A percentile compares a stretch with the other conserved stretches of the same genome.
Evolutionary conservation across 2,113 vertebrate species (phyloP).

Genomic region (Sardina pilchardus): DNA sequence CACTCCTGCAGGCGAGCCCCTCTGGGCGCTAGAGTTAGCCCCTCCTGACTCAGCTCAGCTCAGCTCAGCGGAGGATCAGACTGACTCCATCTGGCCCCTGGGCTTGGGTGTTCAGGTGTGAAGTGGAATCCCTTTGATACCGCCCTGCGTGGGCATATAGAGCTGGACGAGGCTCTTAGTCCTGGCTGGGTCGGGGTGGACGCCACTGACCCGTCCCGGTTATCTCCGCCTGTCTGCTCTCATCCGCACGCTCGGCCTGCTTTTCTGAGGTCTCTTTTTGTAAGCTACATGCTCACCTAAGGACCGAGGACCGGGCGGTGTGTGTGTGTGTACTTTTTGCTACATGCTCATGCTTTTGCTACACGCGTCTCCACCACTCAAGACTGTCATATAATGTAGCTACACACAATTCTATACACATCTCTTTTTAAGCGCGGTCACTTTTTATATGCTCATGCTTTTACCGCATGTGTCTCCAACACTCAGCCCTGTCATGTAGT

Average conservation of each 20-base stretch:
- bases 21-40: neutral
- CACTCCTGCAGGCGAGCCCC: neutral
- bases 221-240: neutral
- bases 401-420: too few relatives aligned
- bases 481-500: neutral
- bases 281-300: too few relatives aligned
- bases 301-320: too few relatives aligned
- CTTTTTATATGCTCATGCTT: neutral
- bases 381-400: too few relatives aligned
- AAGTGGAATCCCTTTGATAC: neutral
- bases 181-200: neutral
- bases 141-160: neutral
- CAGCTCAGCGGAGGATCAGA: slow-evolving; percentile 3
- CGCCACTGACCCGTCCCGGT: neutral
- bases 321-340: too few relatives aligned
- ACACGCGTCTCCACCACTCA: too few relatives aligned
- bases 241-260: too few relatives aligned
- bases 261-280: too few relatives aligned
- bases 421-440: too few relatives aligned
- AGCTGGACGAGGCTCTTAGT: neutral
- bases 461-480: neutral
- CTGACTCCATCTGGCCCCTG: neutral
- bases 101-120: neutral
- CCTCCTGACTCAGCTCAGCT: slow-evolving; percentile 5
- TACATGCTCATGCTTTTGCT: too few relatives aligned